phyloP scores from a whole-genome alignment of 2,797 vertebrate genomes.

The Pampus argenteus region DNA sequence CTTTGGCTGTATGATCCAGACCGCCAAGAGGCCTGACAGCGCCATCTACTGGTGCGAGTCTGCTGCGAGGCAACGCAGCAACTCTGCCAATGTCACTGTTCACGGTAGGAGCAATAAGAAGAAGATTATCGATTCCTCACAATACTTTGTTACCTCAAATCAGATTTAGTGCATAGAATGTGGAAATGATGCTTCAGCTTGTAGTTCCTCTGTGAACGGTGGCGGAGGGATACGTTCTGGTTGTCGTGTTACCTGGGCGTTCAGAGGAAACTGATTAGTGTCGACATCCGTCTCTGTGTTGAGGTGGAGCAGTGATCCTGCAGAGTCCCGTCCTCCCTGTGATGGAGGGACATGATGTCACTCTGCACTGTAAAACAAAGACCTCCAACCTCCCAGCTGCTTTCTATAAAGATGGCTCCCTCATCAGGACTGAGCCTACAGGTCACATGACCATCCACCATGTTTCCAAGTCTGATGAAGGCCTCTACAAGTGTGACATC shows the following conservation, averaged over 20 bases:
- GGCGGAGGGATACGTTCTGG: too few species aligned
- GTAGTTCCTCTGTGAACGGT: too few species aligned
- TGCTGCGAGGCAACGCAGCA: slow-evolving; percentile 22
- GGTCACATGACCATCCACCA: slow-evolving; percentile 9
- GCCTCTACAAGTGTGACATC: background rate
- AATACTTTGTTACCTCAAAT: background rate
- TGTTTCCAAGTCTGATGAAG: slow-evolving; percentile 14
- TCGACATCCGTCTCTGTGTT: background rate
- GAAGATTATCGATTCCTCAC: background rate
- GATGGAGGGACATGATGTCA: background rate
- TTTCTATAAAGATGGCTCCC: slow-evolving; percentile 25
- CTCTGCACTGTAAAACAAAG: background rate
- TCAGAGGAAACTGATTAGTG: too few species aligned
- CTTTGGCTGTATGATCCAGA: background rate
- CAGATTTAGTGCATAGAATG: too few species aligned
- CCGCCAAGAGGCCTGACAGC: slow-evolving; percentile 25
- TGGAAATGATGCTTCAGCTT: too few species aligned
- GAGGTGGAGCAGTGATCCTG: slow-evolving; percentile 7
- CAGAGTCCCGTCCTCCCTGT: slow-evolving; percentile 28
- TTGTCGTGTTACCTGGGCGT: too few species aligned
- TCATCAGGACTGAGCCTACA: background rate
- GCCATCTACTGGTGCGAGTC: slow-evolving; percentile 61
- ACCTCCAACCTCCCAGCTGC: background rate
- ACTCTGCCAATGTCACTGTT: slow-evolving; percentile 26
- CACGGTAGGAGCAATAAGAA: slow-evolving; percentile 15